Conservation (phyloP, 1,140 invertebrate genomes). For the Drosophila grimshawi region DNA sequence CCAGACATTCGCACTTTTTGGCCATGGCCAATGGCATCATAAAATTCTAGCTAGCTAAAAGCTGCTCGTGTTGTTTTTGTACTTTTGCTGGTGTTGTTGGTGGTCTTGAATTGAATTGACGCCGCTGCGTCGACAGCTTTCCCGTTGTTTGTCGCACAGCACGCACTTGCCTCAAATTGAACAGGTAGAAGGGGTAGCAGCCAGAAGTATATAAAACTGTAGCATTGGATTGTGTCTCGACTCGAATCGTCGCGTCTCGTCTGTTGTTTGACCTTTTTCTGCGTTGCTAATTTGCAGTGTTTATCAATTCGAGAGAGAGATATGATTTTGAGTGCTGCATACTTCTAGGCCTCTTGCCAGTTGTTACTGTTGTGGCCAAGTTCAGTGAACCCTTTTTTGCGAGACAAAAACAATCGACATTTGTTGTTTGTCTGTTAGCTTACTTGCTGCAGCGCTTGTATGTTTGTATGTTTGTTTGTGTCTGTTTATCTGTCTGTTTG, state of each 20-base stretch:
- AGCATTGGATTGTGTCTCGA: neutral
- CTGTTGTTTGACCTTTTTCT: conserved; percentile 73
- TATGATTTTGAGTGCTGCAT: conserved; percentile 21
- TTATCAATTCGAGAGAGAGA: conserved; percentile 38
- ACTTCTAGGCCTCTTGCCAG: conserved; percentile 37
- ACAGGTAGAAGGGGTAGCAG: neutral
- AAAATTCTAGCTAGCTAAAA: conserved; percentile 57
- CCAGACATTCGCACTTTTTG: conserved; percentile 61
- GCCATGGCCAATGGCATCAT: conserved; percentile 76
- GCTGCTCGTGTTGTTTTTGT: conserved; percentile 41
- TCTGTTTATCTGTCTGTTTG: conserved; percentile 39
- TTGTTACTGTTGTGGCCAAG: neutral
- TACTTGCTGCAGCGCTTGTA: conserved; percentile 13
- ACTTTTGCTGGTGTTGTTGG: neutral
- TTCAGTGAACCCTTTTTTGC: conserved; percentile 41
- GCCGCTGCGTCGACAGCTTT: conserved; percentile 30
- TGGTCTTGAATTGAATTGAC: conserved; percentile 29
- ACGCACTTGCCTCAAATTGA: conserved; percentile 43
- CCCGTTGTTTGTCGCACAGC: conserved; percentile 39
- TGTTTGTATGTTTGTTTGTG: conserved; percentile 38
- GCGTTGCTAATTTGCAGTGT: conserved; percentile 62
- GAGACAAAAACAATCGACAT: conserved; percentile 44
- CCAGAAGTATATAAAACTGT: conserved; percentile 1
- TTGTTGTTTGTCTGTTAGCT: conserved; percentile 14
- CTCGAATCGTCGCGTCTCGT: conserved; percentile 21